These are phyloP conservation scores for Bombus sylvicola DNA, from an alignment of 1,140 invertebrate genomes.

Conservation along the genomic window DNA sequence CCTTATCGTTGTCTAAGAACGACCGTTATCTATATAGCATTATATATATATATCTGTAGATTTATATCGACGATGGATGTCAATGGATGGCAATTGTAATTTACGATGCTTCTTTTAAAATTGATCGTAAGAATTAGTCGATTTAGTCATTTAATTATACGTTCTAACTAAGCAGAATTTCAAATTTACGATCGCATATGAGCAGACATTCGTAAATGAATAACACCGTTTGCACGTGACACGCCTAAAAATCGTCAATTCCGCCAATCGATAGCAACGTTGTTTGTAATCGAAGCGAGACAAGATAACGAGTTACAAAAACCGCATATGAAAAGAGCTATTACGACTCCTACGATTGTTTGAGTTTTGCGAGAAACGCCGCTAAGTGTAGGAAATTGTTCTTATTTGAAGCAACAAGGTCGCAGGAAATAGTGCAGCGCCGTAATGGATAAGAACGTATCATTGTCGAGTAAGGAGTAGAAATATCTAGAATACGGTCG, in stretches of 20 bases:
- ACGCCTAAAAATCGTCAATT: background rate
- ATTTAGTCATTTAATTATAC: background rate
- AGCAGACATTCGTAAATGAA: background rate
- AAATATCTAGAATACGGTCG: too few relatives aligned
- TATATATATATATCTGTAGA: too few relatives aligned
- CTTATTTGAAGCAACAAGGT: background rate
- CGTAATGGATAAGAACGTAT: background rate
- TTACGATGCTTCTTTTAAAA: background rate
- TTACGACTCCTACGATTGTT: too few relatives aligned
- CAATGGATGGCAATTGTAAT: background rate
- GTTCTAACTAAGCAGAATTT: background rate
- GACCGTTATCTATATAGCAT: too few relatives aligned
- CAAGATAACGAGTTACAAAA: background rate
- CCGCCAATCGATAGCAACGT: background rate
- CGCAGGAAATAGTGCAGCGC: background rate
- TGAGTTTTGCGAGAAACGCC: background rate
- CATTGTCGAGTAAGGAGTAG: too few relatives aligned
- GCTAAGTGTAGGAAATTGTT: constrained; percentile 4
- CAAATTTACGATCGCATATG: background rate
- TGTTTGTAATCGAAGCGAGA: background rate
- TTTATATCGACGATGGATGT: too few relatives aligned
- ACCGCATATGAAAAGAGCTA: background rate
- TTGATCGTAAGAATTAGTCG: background rate
- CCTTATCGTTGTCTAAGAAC: background rate
- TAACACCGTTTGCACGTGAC: too few relatives aligned